These are phyloP conservation scores for Nemopilema nomurai DNA, from an alignment of 30 jellyfish, hydroid and myxozoan genomes.

Conservation along the genomic window DNA sequence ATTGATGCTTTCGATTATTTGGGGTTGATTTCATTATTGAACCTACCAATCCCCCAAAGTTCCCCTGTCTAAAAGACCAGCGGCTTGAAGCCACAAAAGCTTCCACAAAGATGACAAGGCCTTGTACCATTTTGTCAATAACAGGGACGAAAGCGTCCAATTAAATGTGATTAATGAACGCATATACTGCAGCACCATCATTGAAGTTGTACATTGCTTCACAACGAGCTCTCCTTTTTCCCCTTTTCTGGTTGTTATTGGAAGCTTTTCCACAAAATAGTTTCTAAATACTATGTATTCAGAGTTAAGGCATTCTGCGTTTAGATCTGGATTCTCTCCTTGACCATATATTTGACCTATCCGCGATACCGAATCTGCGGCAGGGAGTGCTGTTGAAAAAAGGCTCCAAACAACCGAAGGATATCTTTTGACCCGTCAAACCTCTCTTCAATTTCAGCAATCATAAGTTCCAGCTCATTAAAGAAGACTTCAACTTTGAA, in stretches of 20 bases:
- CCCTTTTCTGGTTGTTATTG: not conserved
- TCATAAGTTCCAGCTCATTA: no score
- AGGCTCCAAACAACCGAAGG: not conserved
- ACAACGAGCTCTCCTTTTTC: not conserved
- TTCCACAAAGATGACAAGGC: not conserved
- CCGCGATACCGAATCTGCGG: not conserved
- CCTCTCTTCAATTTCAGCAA: no score
- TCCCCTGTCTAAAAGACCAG: no score
- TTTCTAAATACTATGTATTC: no score
- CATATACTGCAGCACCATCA: not conserved
- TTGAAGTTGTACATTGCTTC: not conserved
- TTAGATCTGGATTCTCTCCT: not conserved
- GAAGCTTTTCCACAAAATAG: not conserved
- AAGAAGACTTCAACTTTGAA: no score
- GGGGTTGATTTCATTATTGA: no score
- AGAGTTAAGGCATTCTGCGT: not conserved
- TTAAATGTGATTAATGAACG: no score
- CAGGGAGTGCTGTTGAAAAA: not conserved
- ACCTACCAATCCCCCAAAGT: no score
- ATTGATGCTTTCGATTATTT: no score
- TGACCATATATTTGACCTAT: not conserved
- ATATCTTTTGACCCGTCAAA: no score
- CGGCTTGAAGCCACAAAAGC: no score
- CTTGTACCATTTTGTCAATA: not conserved
- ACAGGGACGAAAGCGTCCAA: not conserved